Evolutionary conservation across 2,113 vertebrate genomes (phyloP), one percentile per base, ranked within the genome.

Genomic region (Colius striatus): DNA sequence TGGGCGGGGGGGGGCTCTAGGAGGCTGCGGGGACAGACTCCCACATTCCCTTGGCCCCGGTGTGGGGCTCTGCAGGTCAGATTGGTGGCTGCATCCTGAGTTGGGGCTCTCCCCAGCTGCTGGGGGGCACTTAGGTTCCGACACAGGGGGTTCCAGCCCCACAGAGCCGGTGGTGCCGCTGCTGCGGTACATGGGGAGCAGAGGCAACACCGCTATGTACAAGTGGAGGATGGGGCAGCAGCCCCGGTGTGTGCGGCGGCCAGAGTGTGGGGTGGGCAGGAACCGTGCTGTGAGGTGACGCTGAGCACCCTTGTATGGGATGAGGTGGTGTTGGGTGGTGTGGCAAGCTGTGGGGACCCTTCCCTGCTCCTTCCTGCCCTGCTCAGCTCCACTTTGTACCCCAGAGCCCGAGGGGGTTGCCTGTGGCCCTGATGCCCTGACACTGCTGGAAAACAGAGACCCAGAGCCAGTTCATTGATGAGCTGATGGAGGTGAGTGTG

Each of bases 401-500:
- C 15, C 96, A 99, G 99, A 97, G 96, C 98, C 98, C 2, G 98
- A 98, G 55, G 99, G 98, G 14, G 98, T 99, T 12, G 99, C 99
- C 2, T 97, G 96, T 6, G 99, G 99, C 18, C 91, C 98, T 2
- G 99, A 99, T 1, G 99, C 99, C 41, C 97, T 99, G 53, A 98
- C 96, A 2, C 57, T 99, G 30, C 98, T 99, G 85, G 99, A 99
- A 80, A 98, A 97, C 88, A 83, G 97, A 98, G 90, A 99, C 98
- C 15, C 98, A 99, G 80, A 97, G 94, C 92, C 99, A 98, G 97
- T 99, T 99, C 96, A 97, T 99, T 1, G 98, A 99, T 21, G 99
- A 99, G 96, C 98, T 99, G 47, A 99, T 98, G 99, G 99, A 99
- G 99, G 99, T 99, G 97, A 41, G 38, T 41, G 38, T 41, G 12